Conservation (phyloP, 2,797 vertebrate genomes). For the Premnoplex brunnescens region DNA sequence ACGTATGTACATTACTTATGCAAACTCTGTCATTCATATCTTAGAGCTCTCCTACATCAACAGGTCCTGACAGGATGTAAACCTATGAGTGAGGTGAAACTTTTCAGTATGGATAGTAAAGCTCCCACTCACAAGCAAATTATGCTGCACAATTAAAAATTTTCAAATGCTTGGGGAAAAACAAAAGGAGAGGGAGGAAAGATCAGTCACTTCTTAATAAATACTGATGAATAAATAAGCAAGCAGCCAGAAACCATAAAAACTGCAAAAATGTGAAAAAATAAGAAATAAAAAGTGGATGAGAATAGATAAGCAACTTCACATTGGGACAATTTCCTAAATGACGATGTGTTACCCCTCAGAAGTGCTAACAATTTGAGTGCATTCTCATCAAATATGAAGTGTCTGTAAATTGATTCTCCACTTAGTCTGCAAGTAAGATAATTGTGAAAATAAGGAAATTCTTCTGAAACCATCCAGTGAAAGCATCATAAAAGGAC, state of each 20-base stretch:
- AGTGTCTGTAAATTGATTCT: not conserved
- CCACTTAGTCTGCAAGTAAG: not conserved
- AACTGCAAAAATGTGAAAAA: not conserved
- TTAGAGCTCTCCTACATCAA: not conserved
- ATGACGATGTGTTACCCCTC: not conserved
- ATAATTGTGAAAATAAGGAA: not conserved
- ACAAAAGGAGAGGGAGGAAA: fast-evolving
- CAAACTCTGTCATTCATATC: not conserved
- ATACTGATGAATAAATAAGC: not conserved
- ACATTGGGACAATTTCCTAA: not conserved
- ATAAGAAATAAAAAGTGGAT: not conserved
- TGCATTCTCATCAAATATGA: not conserved
- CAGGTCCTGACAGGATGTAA: slow-evolving; percentile 12
- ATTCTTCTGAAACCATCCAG: not conserved
- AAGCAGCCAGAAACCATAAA: not conserved
- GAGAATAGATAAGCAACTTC: not conserved
- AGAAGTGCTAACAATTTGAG: not conserved
- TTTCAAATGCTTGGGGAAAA: not conserved
- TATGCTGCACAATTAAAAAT: not conserved
- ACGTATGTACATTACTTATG: not conserved
- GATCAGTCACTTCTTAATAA: not conserved
- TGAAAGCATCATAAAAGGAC: not conserved
- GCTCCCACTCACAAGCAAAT: not conserved
- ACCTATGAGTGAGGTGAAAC: not conserved
- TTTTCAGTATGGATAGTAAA: not conserved